phyloP scores from a whole-genome alignment of 1,140 invertebrate species.

The Rhysida immarginata region DNA sequence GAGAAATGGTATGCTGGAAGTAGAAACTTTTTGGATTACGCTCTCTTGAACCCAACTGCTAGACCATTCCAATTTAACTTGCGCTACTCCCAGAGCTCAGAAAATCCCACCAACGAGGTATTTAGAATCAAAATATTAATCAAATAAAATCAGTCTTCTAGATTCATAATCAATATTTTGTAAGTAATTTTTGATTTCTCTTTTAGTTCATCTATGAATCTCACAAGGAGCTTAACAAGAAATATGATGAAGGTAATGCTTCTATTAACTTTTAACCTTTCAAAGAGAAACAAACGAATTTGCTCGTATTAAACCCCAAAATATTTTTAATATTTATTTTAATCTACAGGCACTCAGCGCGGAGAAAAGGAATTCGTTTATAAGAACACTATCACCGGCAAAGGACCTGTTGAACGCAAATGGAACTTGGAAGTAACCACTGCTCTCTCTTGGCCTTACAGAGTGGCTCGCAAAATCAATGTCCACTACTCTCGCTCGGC shows the following conservation, averaged over 20 bases:
- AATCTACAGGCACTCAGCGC: no score
- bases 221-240: neutral
- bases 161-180: constrained; percentile 3
- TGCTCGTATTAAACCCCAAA: no score
- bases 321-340: no score
- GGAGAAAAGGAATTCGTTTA: no score
- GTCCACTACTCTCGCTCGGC: neutral
- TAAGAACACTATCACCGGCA: no score
- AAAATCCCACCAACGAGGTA: neutral
- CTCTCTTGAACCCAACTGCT: neutral
- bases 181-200: neutral
- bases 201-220: no score
- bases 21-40: neutral
- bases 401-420: neutral
- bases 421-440: no score
- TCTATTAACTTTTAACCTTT: neutral
- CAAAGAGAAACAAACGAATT: no score
- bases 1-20: neutral
- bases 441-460: neutral
- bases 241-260: neutral
- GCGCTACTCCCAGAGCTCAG: neutral
- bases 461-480: neutral
- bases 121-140: no score
- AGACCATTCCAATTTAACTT: neutral
- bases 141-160: no score